A percentile compares a stretch with the other conserved stretches of the same genome.
phyloP scores from a whole-genome alignment of 2,888 invertebrate species.

The Eupithecia tripunctaria region DNA sequence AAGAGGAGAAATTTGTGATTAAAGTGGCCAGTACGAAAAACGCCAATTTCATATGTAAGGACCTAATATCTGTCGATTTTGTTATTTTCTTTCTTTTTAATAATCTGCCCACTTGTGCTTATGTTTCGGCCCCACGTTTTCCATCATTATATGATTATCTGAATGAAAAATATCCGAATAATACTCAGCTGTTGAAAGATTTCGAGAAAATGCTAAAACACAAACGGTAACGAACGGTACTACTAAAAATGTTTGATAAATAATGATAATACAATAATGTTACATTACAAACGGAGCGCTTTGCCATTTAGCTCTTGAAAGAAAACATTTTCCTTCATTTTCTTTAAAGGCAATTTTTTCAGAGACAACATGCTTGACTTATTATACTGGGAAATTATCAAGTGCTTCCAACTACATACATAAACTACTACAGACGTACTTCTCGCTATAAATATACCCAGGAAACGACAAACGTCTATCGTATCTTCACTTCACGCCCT shows the following conservation, averaged over 20 bases:
- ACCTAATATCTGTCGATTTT: background rate
- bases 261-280: background rate
- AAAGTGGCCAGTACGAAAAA: no score
- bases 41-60: no score
- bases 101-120: background rate
- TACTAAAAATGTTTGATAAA: background rate
- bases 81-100: background rate
- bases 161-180: background rate
- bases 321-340: background rate
- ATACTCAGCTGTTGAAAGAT: background rate
- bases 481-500: conserved; percentile 61
- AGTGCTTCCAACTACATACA: conserved; percentile 16
- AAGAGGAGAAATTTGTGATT: no score
- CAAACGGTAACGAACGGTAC: background rate
- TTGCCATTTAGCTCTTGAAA: background rate
- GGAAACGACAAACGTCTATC: conserved; percentile 57
- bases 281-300: background rate
- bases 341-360: background rate
- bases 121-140: background rate
- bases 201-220: background rate
- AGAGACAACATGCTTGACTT: background rate
- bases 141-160: background rate
- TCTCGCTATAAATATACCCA: conserved; percentile 46
- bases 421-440: no score
- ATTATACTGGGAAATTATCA: conserved; percentile 10